Evolutionary conservation across 2,113 vertebrate species (phyloP).

Genomic region (Salvelinus namaycush): DNA sequence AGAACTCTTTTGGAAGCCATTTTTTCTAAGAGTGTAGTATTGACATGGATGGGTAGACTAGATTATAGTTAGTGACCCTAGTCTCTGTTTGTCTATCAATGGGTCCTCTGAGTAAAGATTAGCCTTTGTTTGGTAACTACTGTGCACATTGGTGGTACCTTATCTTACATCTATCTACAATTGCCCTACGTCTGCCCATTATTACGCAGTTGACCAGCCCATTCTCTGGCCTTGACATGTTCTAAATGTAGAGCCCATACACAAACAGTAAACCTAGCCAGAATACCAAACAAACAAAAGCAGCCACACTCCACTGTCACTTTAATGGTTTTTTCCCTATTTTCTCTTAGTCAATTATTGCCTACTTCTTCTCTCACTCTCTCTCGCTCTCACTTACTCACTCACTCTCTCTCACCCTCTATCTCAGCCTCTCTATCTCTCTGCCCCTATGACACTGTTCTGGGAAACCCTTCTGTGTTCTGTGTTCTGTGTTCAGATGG

Average conservation of each 20-base stretch:
- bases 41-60: no score
- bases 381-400: neutral
- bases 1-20: no score
- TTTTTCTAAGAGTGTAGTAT: no score
- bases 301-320: slow-evolving; percentile 14
- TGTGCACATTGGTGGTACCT: neutral
- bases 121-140: neutral
- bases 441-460: no score
- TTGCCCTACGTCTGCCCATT: slow-evolving; percentile 3
- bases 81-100: no score
- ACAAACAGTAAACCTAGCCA: slow-evolving; percentile 65
- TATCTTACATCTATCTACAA: slow-evolving; percentile 6
- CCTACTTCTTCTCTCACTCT: neutral
- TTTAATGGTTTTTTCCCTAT: slow-evolving; percentile 42
- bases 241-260: slow-evolving; percentile 66
- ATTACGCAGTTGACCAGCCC: slow-evolving; percentile 10
- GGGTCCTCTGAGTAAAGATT: no score
- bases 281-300: slow-evolving; percentile 62
- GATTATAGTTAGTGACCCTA: no score
- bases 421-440: no score
- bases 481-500: no score
- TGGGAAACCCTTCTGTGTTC: no score
- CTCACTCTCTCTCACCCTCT: neutral
- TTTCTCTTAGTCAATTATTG: neutral
- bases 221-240: slow-evolving; percentile 27